These are phyloP conservation scores for Naso thynnoides DNA, from an alignment of 2,797 vertebrate genomes.

Conservation along the genomic window DNA sequence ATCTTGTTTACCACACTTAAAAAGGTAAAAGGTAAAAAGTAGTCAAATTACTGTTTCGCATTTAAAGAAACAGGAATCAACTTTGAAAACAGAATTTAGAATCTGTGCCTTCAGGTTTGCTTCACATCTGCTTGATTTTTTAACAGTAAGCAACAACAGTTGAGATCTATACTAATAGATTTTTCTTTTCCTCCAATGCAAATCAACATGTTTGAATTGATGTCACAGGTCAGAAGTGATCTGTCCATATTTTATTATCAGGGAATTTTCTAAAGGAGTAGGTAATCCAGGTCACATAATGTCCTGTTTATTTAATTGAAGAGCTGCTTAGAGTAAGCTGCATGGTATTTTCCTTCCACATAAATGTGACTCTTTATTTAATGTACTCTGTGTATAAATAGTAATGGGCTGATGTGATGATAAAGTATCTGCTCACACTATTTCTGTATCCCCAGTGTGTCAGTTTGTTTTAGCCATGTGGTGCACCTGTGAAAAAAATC, in stretches of 20 bases:
- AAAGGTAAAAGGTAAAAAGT: too few species aligned
- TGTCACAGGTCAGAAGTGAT: background rate
- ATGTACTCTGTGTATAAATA: background rate
- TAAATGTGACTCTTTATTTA: background rate
- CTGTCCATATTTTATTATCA: background rate
- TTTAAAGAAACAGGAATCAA: background rate
- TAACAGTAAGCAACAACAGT: background rate
- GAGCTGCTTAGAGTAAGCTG: too few species aligned
- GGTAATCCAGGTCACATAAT: background rate
- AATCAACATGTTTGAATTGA: background rate
- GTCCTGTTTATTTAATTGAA: background rate
- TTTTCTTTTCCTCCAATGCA: background rate
- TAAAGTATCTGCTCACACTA: background rate
- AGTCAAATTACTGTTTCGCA: background rate
- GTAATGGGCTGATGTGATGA: background rate
- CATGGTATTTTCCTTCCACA: background rate
- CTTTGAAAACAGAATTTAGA: background rate
- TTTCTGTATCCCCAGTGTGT: background rate
- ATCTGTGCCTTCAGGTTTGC: background rate
- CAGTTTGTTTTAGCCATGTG: background rate
- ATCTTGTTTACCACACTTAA: too few species aligned
- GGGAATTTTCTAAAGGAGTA: background rate
- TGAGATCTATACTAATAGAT: background rate
- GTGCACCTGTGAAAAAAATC: background rate
- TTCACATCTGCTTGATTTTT: conserved; percentile 10